Evolutionary conservation across 2,888 invertebrate species (phyloP).

Genomic region (Sipha maydis): DNA sequence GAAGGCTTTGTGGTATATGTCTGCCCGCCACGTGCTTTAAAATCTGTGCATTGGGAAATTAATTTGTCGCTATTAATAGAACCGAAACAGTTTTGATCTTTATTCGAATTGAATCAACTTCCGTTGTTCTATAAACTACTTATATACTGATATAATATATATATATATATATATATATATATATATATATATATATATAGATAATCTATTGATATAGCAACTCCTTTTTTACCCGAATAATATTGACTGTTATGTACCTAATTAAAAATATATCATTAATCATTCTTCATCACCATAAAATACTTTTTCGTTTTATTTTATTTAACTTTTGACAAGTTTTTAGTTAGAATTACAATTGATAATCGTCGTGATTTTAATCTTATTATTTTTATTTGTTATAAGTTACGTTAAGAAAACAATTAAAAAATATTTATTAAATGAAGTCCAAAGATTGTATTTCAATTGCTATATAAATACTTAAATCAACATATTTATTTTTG

Average conservation of each 20-base stretch:
- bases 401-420: background rate
- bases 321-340: background rate
- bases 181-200: too few relatives aligned
- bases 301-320: background rate
- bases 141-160: background rate
- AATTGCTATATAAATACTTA: background rate
- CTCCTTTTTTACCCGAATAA: background rate
- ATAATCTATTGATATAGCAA: background rate
- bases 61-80: background rate
- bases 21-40: background rate
- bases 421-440: background rate
- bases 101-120: constrained; percentile 11
- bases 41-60: background rate
- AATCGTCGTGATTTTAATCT: too few relatives aligned
- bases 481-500: background rate
- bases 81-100: constrained; percentile 30
- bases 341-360: background rate
- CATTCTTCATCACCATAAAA: background rate
- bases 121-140: constrained; percentile 6
- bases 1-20: background rate
- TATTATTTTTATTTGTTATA: background rate
- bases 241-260: background rate
- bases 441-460: background rate
- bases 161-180: too few relatives aligned
- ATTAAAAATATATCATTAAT: background rate